phyloP scores from a whole-genome alignment of 2,113 vertebrate species.

The Microcebus murinus region DNA sequence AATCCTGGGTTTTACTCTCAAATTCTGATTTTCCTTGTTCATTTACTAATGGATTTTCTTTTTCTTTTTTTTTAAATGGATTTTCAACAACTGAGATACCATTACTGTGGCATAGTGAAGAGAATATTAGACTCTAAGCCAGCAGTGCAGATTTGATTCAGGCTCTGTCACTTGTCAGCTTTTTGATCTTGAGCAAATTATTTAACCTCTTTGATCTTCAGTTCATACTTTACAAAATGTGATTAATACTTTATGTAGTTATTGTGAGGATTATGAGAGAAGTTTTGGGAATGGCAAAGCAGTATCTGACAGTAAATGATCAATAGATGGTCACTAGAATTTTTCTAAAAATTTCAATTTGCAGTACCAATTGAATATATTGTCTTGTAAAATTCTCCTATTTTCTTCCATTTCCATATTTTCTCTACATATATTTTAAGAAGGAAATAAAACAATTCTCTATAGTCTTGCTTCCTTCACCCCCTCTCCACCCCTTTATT shows the following conservation, averaged over 20 bases:
- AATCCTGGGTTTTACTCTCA: neutral
- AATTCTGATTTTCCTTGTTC: neutral
- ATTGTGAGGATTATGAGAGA: neutral
- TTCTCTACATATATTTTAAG: neutral
- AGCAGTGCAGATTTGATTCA: neutral
- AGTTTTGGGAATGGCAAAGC: neutral
- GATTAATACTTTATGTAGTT: neutral
- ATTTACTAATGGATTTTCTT: neutral
- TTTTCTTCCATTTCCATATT: constrained; percentile 20
- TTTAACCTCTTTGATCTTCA: neutral
- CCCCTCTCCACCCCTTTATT: neutral
- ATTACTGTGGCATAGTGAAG: neutral
- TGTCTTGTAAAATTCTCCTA: neutral
- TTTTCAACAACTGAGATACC: neutral
- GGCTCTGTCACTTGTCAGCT: neutral
- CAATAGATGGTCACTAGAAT: neutral
- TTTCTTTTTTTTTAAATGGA: neutral
- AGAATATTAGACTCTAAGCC: neutral
- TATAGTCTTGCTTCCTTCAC: neutral
- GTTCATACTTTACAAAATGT: neutral
- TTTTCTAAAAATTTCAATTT: neutral
- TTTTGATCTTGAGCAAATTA: neutral
- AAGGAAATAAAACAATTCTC: neutral
- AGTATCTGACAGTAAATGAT: neutral
- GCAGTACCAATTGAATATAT: neutral